phyloP scores from a whole-genome alignment of 2,113 vertebrate species.

The Cisticola juncidis region DNA sequence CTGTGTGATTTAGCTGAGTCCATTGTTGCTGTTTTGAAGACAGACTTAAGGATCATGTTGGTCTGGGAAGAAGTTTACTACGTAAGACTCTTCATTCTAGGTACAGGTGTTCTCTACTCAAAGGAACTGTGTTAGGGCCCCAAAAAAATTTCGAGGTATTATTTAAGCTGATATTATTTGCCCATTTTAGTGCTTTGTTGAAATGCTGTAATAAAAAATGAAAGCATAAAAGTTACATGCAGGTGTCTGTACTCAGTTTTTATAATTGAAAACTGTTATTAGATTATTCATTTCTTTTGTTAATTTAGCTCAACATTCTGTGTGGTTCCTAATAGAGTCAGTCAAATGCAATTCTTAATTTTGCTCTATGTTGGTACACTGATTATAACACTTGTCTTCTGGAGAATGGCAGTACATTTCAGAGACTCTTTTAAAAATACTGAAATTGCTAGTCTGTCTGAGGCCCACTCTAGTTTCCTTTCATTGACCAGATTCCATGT shows the following conservation, averaged over 20 bases:
- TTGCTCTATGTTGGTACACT: background rate
- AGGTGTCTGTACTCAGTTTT: background rate
- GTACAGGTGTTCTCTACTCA: background rate
- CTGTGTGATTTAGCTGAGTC: background rate
- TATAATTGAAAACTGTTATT: background rate
- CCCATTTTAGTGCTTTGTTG: background rate
- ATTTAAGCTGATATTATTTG: background rate
- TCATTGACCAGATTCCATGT: background rate
- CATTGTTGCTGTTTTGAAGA: background rate
- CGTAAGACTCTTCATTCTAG: background rate
- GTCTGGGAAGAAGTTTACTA: background rate
- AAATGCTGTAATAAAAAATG: background rate
- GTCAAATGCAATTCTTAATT: background rate
- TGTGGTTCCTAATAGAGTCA: background rate
- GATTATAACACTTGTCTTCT: background rate
- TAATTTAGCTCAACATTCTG: background rate
- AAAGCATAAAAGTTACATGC: background rate
- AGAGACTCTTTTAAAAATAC: background rate
- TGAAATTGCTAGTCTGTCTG: background rate
- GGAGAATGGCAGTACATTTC: background rate
- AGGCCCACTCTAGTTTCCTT: background rate
- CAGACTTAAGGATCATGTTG: background rate
- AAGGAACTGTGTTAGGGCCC: background rate
- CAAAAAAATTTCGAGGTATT: background rate
- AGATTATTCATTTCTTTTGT: background rate